Base-by-base conservation (phyloP, 2,113 vertebrate species). In the Ochotona princeps region DNA sequence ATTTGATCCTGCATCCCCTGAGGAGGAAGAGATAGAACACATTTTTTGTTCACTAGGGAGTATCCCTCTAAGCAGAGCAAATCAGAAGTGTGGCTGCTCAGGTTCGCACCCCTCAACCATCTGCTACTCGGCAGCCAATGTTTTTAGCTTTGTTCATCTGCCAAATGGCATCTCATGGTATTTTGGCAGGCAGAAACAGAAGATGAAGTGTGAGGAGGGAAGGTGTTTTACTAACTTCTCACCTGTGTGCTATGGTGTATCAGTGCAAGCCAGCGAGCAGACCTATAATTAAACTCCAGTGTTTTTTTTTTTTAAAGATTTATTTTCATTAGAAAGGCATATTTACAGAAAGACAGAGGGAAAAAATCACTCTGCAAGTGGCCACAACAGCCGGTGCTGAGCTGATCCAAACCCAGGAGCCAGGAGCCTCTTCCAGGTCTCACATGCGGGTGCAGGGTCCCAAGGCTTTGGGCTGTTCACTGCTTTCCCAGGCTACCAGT, bases 241-340 rank as follows among this genome's bases (percentile, higher is more conserved):
- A 57, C 26, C 38, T 85, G 61, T 5, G 26, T 61, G 35, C 35
- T 20, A 66, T n/a, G 87, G 84, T 72, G 5, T 49, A 61, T 61
- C 90, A 92, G 89, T 74, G 49, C 74, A 83, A 79, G 72, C 78
- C 44, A 84, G 87, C 25, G 47, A 70, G 65, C 13, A 81, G 15
- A 80, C 25, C 28, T 88, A 26, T 14, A 93, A n/a, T 65, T n/a
- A 87, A 83, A 73, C 10, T 8, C 3, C 26, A 38, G 49, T 5
- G 30, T 87, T 60, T 44, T 44, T 44, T 44, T 44, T 44, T 44
- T 44, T 44, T 44, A 4, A 44, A 44, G 38, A 44, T 44, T 44
- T 44, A 44, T 44, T 44, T 44, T 44, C 38, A 44, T 44, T 44
- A 6, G 38, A 44, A 44, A 44, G 38, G 38, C 38, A 44, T 3